These are phyloP conservation scores for Rhodinocichla rosea DNA, from an alignment of 2,113 vertebrate species.

Conservation along the genomic window DNA sequence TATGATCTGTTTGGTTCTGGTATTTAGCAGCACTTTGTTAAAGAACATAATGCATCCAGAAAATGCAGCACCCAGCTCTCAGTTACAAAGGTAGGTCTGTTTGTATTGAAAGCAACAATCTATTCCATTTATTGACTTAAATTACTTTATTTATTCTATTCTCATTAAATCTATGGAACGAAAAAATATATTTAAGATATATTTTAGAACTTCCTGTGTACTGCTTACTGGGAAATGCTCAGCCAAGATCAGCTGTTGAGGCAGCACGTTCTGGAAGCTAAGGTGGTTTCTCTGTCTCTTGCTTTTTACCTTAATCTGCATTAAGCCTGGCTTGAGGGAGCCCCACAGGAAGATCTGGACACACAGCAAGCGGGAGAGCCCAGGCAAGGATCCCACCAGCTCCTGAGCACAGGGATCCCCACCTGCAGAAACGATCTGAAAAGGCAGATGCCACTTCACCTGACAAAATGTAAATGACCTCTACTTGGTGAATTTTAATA, in stretches of 20 bases:
- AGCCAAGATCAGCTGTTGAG: background rate
- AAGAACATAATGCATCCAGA: background rate
- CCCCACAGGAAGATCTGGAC: background rate
- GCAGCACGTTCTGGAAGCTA: background rate
- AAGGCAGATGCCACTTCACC: background rate
- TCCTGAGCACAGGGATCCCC: background rate
- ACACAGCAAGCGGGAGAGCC: background rate
- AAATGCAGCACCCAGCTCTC: background rate
- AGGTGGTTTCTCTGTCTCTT: background rate
- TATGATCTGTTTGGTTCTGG: background rate
- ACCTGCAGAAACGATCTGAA: background rate
- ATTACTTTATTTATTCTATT: background rate
- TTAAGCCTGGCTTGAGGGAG: background rate
- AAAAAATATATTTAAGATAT: background rate
- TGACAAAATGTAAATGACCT: background rate
- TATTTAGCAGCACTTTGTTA: background rate
- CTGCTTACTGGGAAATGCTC: background rate
- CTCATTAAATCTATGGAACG: background rate
- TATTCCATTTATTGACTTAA: background rate
- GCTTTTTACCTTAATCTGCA: background rate
- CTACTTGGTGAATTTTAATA: background rate
- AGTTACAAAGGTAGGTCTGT: background rate
- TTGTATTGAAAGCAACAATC: background rate
- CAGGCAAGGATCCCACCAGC: background rate
- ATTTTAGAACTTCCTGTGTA: background rate